Base-by-base conservation (phyloP, 2,797 vertebrate species). In the Characodon lateralis region DNA sequence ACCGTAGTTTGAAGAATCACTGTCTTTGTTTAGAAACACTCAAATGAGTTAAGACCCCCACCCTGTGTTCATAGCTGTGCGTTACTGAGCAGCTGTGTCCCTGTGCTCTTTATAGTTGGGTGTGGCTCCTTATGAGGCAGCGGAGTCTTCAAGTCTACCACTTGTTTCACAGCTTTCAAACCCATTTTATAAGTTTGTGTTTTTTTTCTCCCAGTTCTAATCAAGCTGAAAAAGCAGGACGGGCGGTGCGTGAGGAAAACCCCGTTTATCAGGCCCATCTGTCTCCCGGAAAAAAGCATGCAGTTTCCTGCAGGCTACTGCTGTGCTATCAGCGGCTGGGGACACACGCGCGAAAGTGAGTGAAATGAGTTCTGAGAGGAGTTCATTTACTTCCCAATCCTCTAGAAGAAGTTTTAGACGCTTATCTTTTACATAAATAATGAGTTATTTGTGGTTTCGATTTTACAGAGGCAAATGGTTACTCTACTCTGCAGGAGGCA, bases 281-380 rank as follows among this genome's bases (percentile, higher is more conserved):
- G 98, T 85, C 95, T 99, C 80, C 98, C 98, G 0, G 96, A 96
- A 58, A 93, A 91, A 2, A 50, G 76, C 88, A 93, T 87, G 2
- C 24, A 83, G 61, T 98, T 99, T 85, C 94, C 95, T 0, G 89
- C 95, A 0, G 65, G 92, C 3, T 92, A 95, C 85, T 96, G 96
- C 90, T 99, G 98, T 71, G 91, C 96, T 13, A 97, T 99, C 56
- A 95, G 96, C 0, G 98, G 98, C 93, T 99, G 98, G 98, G 98
- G 98, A 76, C 95, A 96, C 82, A 91, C 83, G 88, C 80, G 92
- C 0, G 97, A 99, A 92, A 96, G 98, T 99, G 89, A 97, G 97
- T 94, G 61, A 69, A 46, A 69, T 69, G 6, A 22, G 13, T 46
- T 43, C 22, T n/a, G 2, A 46, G 39, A 68, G 41, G 35, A 43